Base-by-base conservation (phyloP, 2,888 invertebrate genomes). In the Heliconius hortense region DNA sequence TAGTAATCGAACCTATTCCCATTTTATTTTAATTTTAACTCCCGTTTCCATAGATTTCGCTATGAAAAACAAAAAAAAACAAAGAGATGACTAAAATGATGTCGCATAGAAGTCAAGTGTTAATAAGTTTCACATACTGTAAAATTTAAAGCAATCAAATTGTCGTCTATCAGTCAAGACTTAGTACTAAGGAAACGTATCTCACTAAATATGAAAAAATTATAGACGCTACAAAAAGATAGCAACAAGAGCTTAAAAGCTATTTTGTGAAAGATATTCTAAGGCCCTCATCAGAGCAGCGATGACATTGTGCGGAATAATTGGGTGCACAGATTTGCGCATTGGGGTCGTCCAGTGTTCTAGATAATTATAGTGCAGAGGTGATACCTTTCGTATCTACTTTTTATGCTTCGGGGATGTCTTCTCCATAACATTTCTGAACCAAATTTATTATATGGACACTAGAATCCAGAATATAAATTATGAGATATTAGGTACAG, bases 291-390 rank as follows among this genome's bases (percentile, higher is more conserved):
- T 66, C 73, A 68, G 62, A 67, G 72, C 73, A 48, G 72, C 72
- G 56, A 48, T 62, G 60, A 77, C 63, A 67, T 72, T 68, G 77
- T 76, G 73, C 56, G 62, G 72, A 77, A 76, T 77, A 77, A 77
- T 76, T 76, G 77, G 71, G 66, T 72, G 75, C 64, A 66, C 73
- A 70, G 72, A 68, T 74, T 74, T 72, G 31, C 72, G 74, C 63
- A 72, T 72, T 67, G 43, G 64, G 74, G 72, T 77, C 77, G 68
- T 48, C 70, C 59, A 60, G 66, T 60, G 59, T 74, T 71, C 63
- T 72, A 48, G 62, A 72, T 60, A 71, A 71, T 60, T 71, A 56
- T 35, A 35, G 56, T 31, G 56, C 56, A 69, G n/a, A 56, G 69
- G 31, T 69, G 69, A 69, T 69, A 56, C 69, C 35, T 69, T 56